A percentile compares a stretch with the other conserved stretches of the same genome.
Evolutionary conservation across 2,888 invertebrate species (phyloP).

Genomic region (Acanthopleura granulata): DNA sequence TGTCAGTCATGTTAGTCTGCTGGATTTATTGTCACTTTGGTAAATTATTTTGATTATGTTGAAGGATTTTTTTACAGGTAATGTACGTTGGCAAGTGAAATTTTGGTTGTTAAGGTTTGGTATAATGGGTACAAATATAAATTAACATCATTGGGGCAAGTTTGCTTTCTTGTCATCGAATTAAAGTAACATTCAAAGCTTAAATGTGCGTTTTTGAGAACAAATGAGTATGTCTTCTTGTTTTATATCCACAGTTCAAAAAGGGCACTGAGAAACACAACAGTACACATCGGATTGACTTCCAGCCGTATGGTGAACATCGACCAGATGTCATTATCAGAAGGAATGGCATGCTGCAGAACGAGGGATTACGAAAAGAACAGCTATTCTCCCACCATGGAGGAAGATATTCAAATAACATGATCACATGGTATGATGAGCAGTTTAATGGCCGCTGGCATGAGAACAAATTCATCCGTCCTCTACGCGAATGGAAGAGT

Average conservation of each 20-base stretch:
- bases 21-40: too few species aligned
- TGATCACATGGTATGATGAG: conserved; percentile 67
- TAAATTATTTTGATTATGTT: too few species aligned
- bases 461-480: conserved; percentile 50
- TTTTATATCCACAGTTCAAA: conserved; percentile 51
- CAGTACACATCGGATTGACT: conserved; percentile 64
- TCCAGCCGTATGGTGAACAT: conserved; percentile 47
- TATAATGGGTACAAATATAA: too few species aligned
- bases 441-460: conserved; percentile 61
- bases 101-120: too few species aligned
- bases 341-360: conserved; percentile 53
- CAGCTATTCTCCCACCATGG: conserved; percentile 66
- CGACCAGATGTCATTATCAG: conserved; percentile 61
- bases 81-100: too few species aligned
- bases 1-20: too few species aligned
- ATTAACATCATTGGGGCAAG: too few species aligned
- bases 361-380: conserved; percentile 61
- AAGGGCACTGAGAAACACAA: conserved; percentile 55
- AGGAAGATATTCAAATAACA: conserved; percentile 61
- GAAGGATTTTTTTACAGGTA: too few species aligned
- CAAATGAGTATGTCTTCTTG: background rate
- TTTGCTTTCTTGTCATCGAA: too few species aligned
- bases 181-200: too few species aligned
- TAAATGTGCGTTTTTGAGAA: too few species aligned
- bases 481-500: conserved; percentile 60